Percentiles rank a stretch among this genome's conserved stretches.
These are phyloP conservation scores for Haliclona indistincta DNA, from an alignment of 37 sponge, comb jelly and placozoan species.

Conservation along the genomic window DNA sequence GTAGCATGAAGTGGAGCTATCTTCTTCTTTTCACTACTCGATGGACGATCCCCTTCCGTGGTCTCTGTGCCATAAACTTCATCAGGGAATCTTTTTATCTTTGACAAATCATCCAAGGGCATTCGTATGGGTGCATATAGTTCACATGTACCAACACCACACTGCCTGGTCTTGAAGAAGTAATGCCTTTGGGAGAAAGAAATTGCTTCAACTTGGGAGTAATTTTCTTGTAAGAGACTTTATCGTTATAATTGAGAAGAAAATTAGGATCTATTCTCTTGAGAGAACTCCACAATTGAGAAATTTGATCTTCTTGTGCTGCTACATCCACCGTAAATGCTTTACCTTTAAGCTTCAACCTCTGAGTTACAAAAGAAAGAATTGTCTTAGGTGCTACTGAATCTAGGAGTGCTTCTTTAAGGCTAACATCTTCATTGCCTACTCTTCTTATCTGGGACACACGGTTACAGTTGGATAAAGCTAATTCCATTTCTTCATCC, in stretches of 20 bases:
- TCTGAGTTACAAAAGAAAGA: background rate
- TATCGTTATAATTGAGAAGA: too few species aligned
- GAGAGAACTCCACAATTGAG: too few species aligned
- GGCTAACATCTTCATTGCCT: background rate
- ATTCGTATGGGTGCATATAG: background rate
- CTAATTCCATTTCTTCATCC: background rate
- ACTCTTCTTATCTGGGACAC: background rate
- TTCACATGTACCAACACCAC: background rate
- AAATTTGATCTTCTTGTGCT: too few species aligned
- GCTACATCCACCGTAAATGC: background rate
- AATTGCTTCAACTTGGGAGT: too few species aligned
- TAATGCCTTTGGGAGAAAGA: too few species aligned
- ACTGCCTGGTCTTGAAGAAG: conserved; percentile 11
- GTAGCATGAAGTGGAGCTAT: background rate
- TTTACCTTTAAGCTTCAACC: background rate
- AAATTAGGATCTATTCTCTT: too few species aligned
- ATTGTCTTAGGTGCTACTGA: background rate
- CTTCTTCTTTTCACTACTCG: background rate
- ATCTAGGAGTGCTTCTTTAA: background rate
- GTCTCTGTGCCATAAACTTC: background rate
- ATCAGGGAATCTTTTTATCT: background rate
- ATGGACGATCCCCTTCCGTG: background rate
- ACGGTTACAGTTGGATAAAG: background rate
- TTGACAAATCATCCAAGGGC: background rate
- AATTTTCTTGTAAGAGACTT: too few species aligned